Base-by-base conservation (phyloP, 1,140 invertebrate species). In the Trichoplusia ni region DNA sequence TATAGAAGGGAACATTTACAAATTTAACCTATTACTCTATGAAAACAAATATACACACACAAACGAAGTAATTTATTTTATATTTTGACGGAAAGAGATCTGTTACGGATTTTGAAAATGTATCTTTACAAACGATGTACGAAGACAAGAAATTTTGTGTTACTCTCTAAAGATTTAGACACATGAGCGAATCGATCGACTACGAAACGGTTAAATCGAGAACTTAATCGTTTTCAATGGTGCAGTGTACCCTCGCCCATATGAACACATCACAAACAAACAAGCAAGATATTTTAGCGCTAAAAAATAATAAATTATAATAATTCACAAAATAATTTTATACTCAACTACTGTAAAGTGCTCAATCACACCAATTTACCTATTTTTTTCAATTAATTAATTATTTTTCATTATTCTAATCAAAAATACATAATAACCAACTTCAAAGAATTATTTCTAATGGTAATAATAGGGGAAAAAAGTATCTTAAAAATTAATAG, bases 11-110 rank as follows among this genome's bases (percentile, higher is more conserved):
- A 71, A 79, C 79, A 81, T 86, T 82, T 82, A 85, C 82, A 86
- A 86, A 84, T 87, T 86, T 86, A 82, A 76, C 76, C 79, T 87
- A 89, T 79, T 83, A 87, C 35, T 64, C 71, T 76, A 78, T 66
- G 75, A 73, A 84, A 89, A 89, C 84, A 77, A 85, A 87, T 88
- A 86, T 86, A 89, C 85, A 89, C 82, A 85, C 83, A 82, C 75
- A 79, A 77, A 78, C 71, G 75, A 79, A 70, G 70, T 47, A 64
- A 53, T 51, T 65, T 35, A 47, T 64, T 29, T 63, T 63, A 49
- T 60, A 56, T 37, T 47, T 59, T 53, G 69, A 75, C 62, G 25
- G 65, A 79, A 65, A 82, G 83, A 86, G 81, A 82, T 84, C 79
- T 78, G 69, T 61, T 47, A 19, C 67, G 60, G 16, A 56, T 66